Evolutionary conservation across 2,113 vertebrate genomes (phyloP).

Genomic region (Lepisosteus osseus): DNA sequence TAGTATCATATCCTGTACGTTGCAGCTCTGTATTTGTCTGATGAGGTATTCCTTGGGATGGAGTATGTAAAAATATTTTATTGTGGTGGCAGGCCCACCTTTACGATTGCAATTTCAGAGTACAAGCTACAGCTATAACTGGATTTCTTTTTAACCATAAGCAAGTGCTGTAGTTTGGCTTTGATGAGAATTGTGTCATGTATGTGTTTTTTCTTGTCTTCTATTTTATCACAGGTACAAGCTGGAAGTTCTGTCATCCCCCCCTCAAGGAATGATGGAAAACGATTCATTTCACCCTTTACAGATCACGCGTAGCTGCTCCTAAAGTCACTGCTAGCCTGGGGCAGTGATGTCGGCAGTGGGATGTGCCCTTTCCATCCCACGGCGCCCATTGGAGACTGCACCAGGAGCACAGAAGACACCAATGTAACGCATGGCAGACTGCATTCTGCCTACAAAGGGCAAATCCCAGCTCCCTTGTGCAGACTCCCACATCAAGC

Average conservation of each 20-base stretch:
- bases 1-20: too few species aligned
- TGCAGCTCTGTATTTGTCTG: too few species aligned
- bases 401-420: background rate
- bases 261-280: background rate
- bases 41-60: too few species aligned
- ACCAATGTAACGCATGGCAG: slow-evolving; percentile 13
- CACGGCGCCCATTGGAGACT: background rate
- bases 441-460: background rate
- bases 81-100: too few species aligned
- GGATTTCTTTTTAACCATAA: too few species aligned
- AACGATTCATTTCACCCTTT: slow-evolving; percentile 11
- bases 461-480: background rate
- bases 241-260: background rate
- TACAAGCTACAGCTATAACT: too few species aligned
- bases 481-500: background rate
- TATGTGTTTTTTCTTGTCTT: too few species aligned
- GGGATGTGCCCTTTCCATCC: slow-evolving; percentile 3
- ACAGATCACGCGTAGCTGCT: background rate
- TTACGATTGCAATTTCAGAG: too few species aligned
- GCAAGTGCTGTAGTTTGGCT: too few species aligned
- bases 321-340: slow-evolving; percentile 6
- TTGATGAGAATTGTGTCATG: too few species aligned
- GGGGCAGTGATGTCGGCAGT: background rate
- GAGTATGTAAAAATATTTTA: too few species aligned
- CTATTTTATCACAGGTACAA: too few species aligned